phyloP scores from a whole-genome alignment of 1,140 invertebrate species.

The Drosophila lini region DNA sequence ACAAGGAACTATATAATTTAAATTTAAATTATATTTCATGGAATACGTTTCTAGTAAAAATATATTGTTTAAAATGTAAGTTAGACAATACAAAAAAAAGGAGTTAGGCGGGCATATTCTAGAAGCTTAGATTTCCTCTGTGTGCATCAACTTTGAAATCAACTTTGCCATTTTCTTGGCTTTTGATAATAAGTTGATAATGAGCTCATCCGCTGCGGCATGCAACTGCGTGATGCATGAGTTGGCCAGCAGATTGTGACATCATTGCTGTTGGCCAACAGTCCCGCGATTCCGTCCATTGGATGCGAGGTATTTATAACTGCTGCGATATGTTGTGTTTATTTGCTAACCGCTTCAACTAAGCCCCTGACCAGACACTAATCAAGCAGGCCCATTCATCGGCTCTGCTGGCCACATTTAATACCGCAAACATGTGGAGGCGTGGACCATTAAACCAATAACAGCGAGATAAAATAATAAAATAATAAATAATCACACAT shows the following conservation, averaged over 20 bases:
- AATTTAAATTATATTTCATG: no score
- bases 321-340: conserved; percentile 44
- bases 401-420: conserved; percentile 23
- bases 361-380: conserved; percentile 43
- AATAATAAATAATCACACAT: conserved; percentile 17
- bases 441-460: conserved; percentile 44
- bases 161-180: conserved; percentile 49
- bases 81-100: no score
- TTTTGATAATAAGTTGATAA: conserved; percentile 75
- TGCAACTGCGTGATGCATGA: conserved; percentile 59
- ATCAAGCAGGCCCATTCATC: conserved; percentile 51
- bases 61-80: no score
- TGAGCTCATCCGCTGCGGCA: conserved; percentile 61
- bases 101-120: no score
- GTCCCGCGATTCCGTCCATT: conserved; percentile 11
- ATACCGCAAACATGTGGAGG: conserved; percentile 39
- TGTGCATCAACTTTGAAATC: conserved; percentile 31
- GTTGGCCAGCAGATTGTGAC: conserved; percentile 66
- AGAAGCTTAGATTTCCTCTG: conserved; percentile 4
- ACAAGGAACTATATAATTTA: no score
- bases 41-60: no score
- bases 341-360: conserved; percentile 62
- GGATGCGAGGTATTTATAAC: conserved; percentile 64
- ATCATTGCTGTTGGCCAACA: conserved; percentile 34
- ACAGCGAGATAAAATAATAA: conserved; percentile 31